Evolutionary conservation across 2,797 vertebrate genomes (phyloP), one percentile per base, ranked within the genome.

Genomic region (Poecile montanus): DNA sequence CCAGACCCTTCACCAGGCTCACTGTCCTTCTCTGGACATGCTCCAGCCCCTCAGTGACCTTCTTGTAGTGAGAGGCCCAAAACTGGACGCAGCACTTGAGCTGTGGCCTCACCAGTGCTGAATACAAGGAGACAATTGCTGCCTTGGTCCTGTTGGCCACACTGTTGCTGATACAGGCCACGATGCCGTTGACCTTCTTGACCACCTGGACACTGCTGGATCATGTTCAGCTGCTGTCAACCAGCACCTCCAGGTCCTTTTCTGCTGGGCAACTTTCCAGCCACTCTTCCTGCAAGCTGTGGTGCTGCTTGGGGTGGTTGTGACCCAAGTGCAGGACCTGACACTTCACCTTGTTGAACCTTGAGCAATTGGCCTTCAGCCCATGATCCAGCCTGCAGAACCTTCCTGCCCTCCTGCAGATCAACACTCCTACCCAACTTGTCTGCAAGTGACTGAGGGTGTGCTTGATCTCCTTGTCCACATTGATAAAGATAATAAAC

Each of bases 221-320:
- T 76, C n/a, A 0, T 9, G 22, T 42, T 70, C 34, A 48, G 30
- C 57, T 1, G 3, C 38, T 75, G 21, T 6, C 0, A 0, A 0
- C 9, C 18, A 74, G 10, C 20, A 45, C 8, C 5, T 4, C 3
- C 16, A n/a, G 45, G 20, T 65, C 19, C 30, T 91, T 50, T 53
- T 53, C n/a, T 26, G 7, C 45, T 23, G 15, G 1, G 13, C 51
- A 70, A 19, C 6, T 65, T 76, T 75, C 3, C 70, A 81, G 57
- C 7, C 13, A 0, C 8, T 2, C 44, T 2, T 34, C 18, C 18
- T 10, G 8, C 4, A 6, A 74, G 11, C 30, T 71, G 30, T 3
- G 44, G 27, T 4, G 2, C 15, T 42, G 11, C 34, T 0, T 42
- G 30, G 6, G 8, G 7, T n/a, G n/a, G 40, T 40, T 81, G 45